Base-by-base conservation (phyloP, 2,113 vertebrate species). In the Onychostoma macrolepis region DNA sequence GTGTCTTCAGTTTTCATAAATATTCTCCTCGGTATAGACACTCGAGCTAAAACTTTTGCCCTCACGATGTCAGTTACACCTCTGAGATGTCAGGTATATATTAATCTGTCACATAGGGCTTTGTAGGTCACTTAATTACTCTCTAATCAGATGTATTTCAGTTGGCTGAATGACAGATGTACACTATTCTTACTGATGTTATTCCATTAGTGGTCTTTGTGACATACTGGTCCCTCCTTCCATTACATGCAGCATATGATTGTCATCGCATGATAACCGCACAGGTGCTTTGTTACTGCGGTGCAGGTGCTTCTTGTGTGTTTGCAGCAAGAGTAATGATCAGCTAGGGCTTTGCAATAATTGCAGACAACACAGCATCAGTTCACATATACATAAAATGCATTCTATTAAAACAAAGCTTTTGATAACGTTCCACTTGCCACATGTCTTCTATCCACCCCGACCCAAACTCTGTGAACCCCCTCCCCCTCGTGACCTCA, bases 111-210 rank as follows among this genome's bases (percentile, higher is more conserved):
- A 89, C 85, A 45, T 79, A 48, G 81, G 63, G 58, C 72, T 84
- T 79, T 85, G 88, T 83, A 86, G 86, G 88, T 87, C 86, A 87
- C 86, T 87, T 89, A 89, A 89, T 89, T 89, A 85, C 88, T 87
- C 76, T 87, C 83, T 89, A 87, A 89, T 89, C 82, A 84, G 82
- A 87, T 86, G 86, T 87, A 56, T 89, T 80, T 87, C 87, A 89
- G 79, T 74, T 74, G 80, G 72, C 83, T 78, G 17, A 87, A 76
- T 33, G 88, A 87, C 88, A 87, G 86, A 89, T 89, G 88, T 81
- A 89, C 83, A 89, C 69, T 58, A 87, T 89, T 89, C 88, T 87
- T 87, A 85, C 86, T 86, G 79, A 89, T 87, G 84, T 79, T 87
- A 86, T 89, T 86, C 85, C 83, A 89, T 89, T 87, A 89, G 72